These are phyloP conservation scores for Phorcus lineatus DNA, from an alignment of 2,888 invertebrate genomes.

Conservation along the genomic window DNA sequence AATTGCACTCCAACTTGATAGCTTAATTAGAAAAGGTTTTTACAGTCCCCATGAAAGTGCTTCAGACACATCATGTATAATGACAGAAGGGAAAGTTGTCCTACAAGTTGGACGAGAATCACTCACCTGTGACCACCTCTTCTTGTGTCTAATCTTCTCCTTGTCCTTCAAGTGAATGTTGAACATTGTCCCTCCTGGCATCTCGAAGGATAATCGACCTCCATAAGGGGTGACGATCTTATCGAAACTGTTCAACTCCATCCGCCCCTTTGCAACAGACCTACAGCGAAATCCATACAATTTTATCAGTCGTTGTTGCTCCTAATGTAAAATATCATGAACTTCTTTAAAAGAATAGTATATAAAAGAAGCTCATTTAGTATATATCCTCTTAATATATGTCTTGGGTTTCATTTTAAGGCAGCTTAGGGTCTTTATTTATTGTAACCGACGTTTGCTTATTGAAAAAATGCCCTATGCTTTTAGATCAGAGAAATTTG, in stretches of 20 bases:
- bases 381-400: too few relatives aligned
- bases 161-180: slow-evolving; percentile 98
- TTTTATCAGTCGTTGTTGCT: not conserved
- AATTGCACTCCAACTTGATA: too few relatives aligned
- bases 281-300: slow-evolving; percentile 53
- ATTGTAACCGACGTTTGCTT: too few relatives aligned
- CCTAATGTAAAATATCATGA: not conserved
- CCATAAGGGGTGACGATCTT: slow-evolving; percentile 97
- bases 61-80: too few relatives aligned
- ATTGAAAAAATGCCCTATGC: too few relatives aligned
- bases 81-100: too few relatives aligned
- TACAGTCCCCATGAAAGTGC: too few relatives aligned
- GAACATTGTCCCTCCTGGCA: slow-evolving; percentile 97
- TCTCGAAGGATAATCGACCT: slow-evolving; percentile 91
- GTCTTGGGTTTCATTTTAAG: too few relatives aligned
- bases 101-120: not conserved
- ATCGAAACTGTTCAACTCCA: slow-evolving; percentile 90
- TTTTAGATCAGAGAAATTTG: too few relatives aligned
- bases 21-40: too few relatives aligned
- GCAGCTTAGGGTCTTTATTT: too few relatives aligned
- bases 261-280: slow-evolving; percentile 90
- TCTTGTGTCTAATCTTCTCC: slow-evolving; percentile 95
- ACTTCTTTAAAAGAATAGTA: not conserved
- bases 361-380: not conserved
- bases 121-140: slow-evolving; percentile 95